A percentile compares a stretch with the other conserved stretches of the same genome.
Conservation (phyloP, 1,140 invertebrate genomes). For the Olivierus martensii region DNA sequence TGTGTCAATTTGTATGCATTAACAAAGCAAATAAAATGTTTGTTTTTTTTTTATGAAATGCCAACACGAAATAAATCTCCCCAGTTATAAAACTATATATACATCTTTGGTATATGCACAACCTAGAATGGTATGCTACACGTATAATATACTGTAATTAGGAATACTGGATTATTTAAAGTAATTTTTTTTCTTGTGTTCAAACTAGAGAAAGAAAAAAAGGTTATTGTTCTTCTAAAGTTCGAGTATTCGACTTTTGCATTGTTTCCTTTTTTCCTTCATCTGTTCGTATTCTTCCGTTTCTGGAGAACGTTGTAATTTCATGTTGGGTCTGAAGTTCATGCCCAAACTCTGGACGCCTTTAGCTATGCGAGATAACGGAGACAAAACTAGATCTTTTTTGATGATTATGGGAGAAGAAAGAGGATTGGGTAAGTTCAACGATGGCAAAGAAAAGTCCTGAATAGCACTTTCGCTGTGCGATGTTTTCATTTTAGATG, state of each 20-base stretch:
- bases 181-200: no score
- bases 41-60: no score
- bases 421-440: slow-evolving; percentile 20
- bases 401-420: slow-evolving; percentile 20
- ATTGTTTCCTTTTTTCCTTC: slow-evolving; percentile 9
- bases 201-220: no score
- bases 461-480: slow-evolving; percentile 63
- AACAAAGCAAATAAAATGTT: no score
- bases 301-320: slow-evolving; percentile 2
- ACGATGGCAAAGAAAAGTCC: slow-evolving; percentile 28
- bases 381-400: slow-evolving; percentile 23
- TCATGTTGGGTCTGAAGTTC: slow-evolving; percentile 41
- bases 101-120: no score
- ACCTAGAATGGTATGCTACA: no score
- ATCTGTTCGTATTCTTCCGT: slow-evolving; percentile 10
- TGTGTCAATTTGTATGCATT: no score
- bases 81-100: no score
- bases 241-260: slow-evolving; percentile 16
- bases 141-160: no score
- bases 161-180: no score
- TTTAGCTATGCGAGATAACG: slow-evolving; percentile 22
- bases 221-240: slow-evolving; percentile 1
- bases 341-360: slow-evolving; percentile 63
- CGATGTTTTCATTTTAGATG: slow-evolving; percentile 52
- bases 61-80: no score